These are phyloP conservation scores for Pipra filicauda DNA, from an alignment of 2,113 vertebrate species.

Conservation along the genomic window DNA sequence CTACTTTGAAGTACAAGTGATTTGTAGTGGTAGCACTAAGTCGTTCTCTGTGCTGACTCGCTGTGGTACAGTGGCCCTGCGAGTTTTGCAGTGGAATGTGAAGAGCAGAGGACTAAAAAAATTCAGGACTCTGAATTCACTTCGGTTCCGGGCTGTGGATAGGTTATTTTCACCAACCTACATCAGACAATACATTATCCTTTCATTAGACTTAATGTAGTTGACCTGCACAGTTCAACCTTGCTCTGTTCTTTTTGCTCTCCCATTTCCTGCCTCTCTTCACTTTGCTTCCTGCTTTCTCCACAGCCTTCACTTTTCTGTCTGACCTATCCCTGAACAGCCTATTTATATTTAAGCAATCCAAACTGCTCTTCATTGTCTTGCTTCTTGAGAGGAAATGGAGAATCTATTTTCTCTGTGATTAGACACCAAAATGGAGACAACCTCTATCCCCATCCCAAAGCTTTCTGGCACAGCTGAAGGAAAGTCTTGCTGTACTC, in stretches of 20 bases:
- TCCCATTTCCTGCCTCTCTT: background rate
- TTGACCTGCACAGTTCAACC: background rate
- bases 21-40: background rate
- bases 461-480: background rate
- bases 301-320: background rate
- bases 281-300: background rate
- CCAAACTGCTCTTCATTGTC: background rate
- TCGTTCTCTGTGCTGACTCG: background rate
- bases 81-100: background rate
- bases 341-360: slow-evolving; percentile 9
- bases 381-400: slow-evolving; percentile 37
- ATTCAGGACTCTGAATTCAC: background rate
- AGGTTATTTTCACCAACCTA: background rate
- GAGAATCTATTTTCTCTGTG: slow-evolving; percentile 12
- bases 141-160: background rate
- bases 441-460: background rate
- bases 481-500: background rate
- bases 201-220: background rate
- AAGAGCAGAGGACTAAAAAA: background rate
- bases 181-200: background rate
- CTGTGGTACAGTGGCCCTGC: background rate
- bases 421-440: background rate
- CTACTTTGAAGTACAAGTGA: background rate
- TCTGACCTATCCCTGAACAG: background rate
- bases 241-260: background rate